These are phyloP conservation scores for Hippopotamyrus pictus DNA, from an alignment of 2,797 vertebrate genomes.

Conservation along the genomic window DNA sequence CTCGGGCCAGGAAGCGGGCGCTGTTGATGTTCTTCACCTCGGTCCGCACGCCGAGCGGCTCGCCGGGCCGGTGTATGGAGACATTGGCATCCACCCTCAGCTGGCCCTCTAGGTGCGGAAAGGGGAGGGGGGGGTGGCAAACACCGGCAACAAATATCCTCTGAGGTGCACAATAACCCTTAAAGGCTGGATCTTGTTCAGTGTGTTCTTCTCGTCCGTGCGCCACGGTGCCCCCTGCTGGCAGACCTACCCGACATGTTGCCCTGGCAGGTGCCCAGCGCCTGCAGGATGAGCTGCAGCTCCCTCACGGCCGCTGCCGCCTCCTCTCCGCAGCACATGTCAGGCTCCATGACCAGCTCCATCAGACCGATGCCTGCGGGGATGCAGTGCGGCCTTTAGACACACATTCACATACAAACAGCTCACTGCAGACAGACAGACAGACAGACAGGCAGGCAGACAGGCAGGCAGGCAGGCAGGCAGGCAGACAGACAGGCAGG, in stretches of 20 bases:
- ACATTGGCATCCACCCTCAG: constrained; percentile 94
- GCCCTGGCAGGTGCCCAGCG: constrained; percentile 89
- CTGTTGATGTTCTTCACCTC: constrained; percentile 99
- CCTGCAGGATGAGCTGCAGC: constrained; percentile 90
- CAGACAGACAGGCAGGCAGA: neutral
- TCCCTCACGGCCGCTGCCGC: constrained; percentile 87
- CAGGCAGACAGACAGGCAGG: too few species aligned
- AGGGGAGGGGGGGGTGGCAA: neutral
- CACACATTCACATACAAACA: constrained; percentile 9
- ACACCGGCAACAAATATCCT: neutral
- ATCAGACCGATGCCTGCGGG: constrained; percentile 85
- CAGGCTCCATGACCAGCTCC: constrained; percentile 97
- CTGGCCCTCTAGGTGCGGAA: constrained; percentile 78
- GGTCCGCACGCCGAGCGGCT: constrained; percentile 78
- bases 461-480: neutral
- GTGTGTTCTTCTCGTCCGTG: too few species aligned
- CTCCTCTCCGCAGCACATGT: constrained; percentile 92
- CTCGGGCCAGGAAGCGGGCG: constrained; percentile 76
- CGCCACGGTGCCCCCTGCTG: neutral
- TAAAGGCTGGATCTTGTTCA: neutral
- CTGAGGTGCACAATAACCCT: neutral
- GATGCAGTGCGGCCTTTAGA: neutral
- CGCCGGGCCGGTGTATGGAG: constrained; percentile 82
- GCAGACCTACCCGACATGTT: constrained; percentile 85
- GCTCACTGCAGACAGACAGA: neutral